These are phyloP conservation scores for Liodrosophila aerea DNA, from an alignment of 2,888 invertebrate species.

Conservation along the genomic window DNA sequence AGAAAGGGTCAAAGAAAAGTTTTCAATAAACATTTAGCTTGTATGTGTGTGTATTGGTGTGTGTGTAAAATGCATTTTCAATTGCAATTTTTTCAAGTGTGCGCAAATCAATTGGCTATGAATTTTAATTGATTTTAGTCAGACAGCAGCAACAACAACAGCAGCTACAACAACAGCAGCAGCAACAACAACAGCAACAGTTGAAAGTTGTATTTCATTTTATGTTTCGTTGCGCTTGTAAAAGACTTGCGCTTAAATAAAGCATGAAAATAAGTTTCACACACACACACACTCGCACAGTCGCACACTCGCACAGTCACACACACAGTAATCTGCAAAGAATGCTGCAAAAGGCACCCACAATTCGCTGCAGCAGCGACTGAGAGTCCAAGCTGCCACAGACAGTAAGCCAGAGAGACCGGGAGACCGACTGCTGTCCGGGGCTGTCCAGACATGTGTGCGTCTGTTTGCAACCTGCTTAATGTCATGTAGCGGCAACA, in stretches of 20 bases:
- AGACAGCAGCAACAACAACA: constrained; percentile 37
- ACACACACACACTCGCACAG: constrained; percentile 28
- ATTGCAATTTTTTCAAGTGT: constrained; percentile 55
- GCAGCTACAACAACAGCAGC: constrained; percentile 19
- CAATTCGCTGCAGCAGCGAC: constrained; percentile 72
- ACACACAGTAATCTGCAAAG: constrained; percentile 61
- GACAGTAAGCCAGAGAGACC: constrained; percentile 3
- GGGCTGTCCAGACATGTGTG: constrained; percentile 57
- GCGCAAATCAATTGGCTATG: constrained; percentile 80
- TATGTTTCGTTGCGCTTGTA: constrained; percentile 76
- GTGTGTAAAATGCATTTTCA: constrained; percentile 48
- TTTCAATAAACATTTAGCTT: constrained; percentile 15
- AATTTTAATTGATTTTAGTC: constrained; percentile 80
- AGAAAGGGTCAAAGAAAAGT: constrained; percentile 24
- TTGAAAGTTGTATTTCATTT: constrained; percentile 75
- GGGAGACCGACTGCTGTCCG: constrained; percentile 18
- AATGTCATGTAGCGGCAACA: constrained; percentile 78
- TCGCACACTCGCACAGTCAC: constrained; percentile 6
- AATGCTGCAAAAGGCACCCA: constrained; percentile 75
- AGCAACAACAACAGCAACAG: constrained; percentile 16
- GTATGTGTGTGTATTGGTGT: constrained; percentile 5
- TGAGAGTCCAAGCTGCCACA: constrained; percentile 4
- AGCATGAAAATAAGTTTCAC: constrained; percentile 77
- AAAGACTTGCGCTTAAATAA: constrained; percentile 65
- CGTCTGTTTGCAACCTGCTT: constrained; percentile 79